Conservation (phyloP, 2,888 invertebrate species). For the Drosophila cyrtoloma region DNA sequence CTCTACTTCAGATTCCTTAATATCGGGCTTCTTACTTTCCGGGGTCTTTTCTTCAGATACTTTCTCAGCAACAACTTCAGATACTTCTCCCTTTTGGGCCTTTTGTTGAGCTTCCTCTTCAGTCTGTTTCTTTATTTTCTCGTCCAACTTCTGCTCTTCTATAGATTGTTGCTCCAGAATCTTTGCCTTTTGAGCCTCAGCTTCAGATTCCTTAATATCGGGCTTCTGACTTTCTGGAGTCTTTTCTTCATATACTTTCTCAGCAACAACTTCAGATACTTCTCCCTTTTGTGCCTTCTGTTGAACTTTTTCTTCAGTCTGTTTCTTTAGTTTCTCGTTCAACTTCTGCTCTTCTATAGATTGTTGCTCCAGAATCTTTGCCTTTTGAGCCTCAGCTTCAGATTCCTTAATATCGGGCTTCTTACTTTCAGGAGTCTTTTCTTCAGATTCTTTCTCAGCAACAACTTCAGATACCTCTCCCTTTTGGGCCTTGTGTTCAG, state of each 20-base stretch:
- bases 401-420: not conserved
- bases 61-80: conserved; percentile 1
- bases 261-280: conserved; percentile 5
- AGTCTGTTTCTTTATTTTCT: not conserved
- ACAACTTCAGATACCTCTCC: conserved; percentile 12
- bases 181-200: not conserved
- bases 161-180: not conserved
- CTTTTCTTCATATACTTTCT: conserved; percentile 3
- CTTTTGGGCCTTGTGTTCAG: not conserved
- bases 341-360: not conserved
- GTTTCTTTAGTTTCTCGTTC: not conserved
- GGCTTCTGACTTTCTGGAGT: not conserved
- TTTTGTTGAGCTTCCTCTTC: not conserved
- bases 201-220: not conserved
- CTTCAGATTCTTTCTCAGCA: conserved; percentile 4
- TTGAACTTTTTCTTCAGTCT: conserved; percentile 1
- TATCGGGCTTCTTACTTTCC: fast-evolving
- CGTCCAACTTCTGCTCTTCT: not conserved
- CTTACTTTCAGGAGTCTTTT: not conserved
- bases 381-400: not conserved
- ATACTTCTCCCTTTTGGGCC: not conserved
- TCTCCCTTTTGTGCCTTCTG: conserved; percentile 2
- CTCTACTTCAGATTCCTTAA: not conserved
- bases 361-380: not conserved
- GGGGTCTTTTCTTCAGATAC: not conserved